Percentiles rank a stretch among this genome's conserved stretches.
These are phyloP conservation scores for Piaya cayana DNA, from an alignment of 2,113 vertebrate species.

Conservation along the genomic window DNA sequence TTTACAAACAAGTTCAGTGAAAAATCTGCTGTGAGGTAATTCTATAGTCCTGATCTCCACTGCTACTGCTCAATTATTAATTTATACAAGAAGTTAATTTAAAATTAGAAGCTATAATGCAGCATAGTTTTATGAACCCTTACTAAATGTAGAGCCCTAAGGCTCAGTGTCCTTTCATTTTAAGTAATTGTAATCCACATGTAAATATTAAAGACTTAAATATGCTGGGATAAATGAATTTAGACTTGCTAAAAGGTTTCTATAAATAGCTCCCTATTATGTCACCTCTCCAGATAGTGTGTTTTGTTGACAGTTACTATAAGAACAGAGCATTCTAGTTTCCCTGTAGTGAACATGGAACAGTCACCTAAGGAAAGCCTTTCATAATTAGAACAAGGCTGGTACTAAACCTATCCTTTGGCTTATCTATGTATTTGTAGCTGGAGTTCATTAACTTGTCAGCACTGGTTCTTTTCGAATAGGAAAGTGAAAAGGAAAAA, in stretches of 20 bases:
- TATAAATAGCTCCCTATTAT: background rate
- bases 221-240: background rate
- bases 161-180: background rate
- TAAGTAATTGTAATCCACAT: background rate
- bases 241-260: background rate
- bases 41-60: background rate
- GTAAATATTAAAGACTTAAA: background rate
- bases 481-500: conserved; percentile 53
- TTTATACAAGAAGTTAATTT: background rate
- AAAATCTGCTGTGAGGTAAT: background rate
- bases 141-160: background rate
- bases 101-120: background rate
- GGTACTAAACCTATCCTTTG: conserved; percentile 29
- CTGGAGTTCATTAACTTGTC: conserved; percentile 77
- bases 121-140: background rate
- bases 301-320: background rate
- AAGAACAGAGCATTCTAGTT: background rate
- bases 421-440: conserved; percentile 64
- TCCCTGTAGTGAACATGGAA: conserved; percentile 24
- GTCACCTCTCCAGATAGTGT: background rate
- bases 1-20: background rate
- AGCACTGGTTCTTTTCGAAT: conserved; percentile 56
- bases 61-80: background rate
- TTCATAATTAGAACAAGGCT: conserved; percentile 62
- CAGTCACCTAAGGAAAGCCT: conserved; percentile 31